phyloP scores from a whole-genome alignment of 2,888 invertebrate genomes.

The Drosophila trichaetosa region DNA sequence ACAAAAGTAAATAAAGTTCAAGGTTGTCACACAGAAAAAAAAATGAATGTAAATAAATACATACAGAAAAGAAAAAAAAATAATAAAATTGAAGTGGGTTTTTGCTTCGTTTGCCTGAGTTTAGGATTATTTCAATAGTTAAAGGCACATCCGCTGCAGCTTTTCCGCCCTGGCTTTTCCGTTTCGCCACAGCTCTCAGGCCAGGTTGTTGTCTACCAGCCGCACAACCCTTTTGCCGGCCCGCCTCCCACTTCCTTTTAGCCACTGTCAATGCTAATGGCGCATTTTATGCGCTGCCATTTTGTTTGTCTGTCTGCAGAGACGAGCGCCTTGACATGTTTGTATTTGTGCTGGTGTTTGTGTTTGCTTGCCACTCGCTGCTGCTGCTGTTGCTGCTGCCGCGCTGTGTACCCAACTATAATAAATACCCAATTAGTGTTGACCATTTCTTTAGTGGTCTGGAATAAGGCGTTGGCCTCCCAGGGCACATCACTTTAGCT shows the following conservation, averaged over 20 bases:
- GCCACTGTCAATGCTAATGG: constrained; percentile 66
- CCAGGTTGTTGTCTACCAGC: constrained; percentile 20
- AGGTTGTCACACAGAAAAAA: constrained; percentile 51
- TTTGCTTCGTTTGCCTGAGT: constrained; percentile 42
- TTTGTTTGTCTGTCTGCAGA: constrained; percentile 60
- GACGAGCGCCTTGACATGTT: constrained; percentile 68
- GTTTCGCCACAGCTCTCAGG: constrained; percentile 23
- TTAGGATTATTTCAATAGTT: constrained; percentile 75
- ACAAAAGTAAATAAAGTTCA: constrained; percentile 47
- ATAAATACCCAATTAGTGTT: constrained; percentile 79
- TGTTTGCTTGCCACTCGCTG: constrained; percentile 37
- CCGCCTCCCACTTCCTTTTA: constrained; percentile 8
- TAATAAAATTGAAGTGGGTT: constrained; percentile 28
- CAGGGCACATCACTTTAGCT: constrained; percentile 5
- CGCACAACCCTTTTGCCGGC: constrained; percentile 18
- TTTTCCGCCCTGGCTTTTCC: constrained; percentile 63
- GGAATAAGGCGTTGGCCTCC: constrained; percentile 44
- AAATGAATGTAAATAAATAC: constrained; percentile 52
- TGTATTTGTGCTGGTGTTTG: constrained; percentile 56
- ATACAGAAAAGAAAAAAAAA: constrained; percentile 24
- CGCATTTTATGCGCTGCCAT: constrained; percentile 72
- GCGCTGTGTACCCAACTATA: constrained; percentile 37
- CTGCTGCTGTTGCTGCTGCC: not conserved
- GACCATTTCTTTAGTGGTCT: constrained; percentile 68
- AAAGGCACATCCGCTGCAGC: constrained; percentile 75